Conservation (phyloP, 2,888 invertebrate species). For the Polydrusus pterygomalis region DNA sequence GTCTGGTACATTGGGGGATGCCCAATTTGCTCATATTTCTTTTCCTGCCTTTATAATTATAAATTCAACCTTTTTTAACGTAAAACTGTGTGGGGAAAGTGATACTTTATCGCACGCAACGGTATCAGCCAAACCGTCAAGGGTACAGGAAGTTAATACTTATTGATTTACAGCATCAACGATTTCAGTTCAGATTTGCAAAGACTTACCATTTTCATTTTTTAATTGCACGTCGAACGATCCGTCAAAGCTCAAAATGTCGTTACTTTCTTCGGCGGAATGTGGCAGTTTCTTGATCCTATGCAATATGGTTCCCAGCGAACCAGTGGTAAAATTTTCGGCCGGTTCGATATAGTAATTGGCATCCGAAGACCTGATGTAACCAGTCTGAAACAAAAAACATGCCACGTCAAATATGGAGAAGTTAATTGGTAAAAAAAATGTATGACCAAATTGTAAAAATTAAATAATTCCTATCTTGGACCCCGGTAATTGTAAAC, state of each 20-base stretch:
- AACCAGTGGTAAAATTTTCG: slow-evolving; percentile 72
- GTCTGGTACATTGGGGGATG: no score
- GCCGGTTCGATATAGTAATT: slow-evolving; percentile 81
- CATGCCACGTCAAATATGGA: slow-evolving; percentile 15
- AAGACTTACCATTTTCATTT: slow-evolving; percentile 45
- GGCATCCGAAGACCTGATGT: slow-evolving; percentile 79
- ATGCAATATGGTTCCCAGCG: slow-evolving; percentile 72
- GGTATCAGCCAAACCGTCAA: no score
- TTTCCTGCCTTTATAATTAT: no score
- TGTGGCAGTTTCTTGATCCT: slow-evolving; percentile 70
- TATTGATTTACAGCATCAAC: no score
- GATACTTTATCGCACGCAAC: no score
- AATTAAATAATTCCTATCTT: neutral
- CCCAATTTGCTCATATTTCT: no score
- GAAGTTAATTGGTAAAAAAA: neutral
- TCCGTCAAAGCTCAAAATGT: slow-evolving; percentile 49
- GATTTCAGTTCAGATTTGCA: no score
- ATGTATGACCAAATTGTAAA: neutral
- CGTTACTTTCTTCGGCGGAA: slow-evolving; percentile 58
- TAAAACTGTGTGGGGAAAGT: no score
- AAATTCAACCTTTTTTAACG: no score
- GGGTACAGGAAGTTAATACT: no score
- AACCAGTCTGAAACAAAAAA: slow-evolving; percentile 77
- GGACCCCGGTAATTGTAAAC: no score
- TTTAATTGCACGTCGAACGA: slow-evolving; percentile 35